Evolutionary conservation across 2,113 vertebrate species (phyloP), one percentile per base, ranked within the genome.

Genomic region (Cinclus cinclus): DNA sequence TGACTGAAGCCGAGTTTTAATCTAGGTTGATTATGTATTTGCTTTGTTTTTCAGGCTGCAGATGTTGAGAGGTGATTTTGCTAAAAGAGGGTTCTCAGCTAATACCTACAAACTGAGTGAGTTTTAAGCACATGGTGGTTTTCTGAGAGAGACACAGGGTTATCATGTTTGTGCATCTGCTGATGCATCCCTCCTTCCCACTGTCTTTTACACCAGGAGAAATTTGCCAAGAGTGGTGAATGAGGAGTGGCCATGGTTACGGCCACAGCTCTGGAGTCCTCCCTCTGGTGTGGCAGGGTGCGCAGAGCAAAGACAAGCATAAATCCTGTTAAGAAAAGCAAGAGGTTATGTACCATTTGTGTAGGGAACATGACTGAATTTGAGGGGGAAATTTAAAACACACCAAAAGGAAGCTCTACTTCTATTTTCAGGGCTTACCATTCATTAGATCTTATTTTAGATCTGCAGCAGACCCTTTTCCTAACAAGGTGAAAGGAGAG

Each of bases 281-380:
- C 91, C 93, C 65, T 90, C 83, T 65, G 67, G 94, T 14, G 5
- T 95, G 94, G 96, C 95, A 92, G 92, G 83, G 86, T 35, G 81
- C 39, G 52, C 14, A 87, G 94, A 93, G 91, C 11, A 8, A 82
- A 17, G 28, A 93, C 84, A 89, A 95, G 96, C 90, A 96, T 62
- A 98, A 97, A 98, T 97, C 96, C 95, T 95, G 68, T 97, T 96
- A 97, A 95, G 96, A 79, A 95, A 95, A 94, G 80, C 95, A 78
- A 17, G 44, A 96, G 92, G 90, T 94, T 96, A 74, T 55, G 56
- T 74, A 69, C 69, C 67, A n/a, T 63, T 94, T 94, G 73, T 93
- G 80, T 50, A 88, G 60, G 52, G 35, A 71, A 85, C 93, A 75
- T 31, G 93, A n/a, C 85, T 70, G 90, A 97, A 94, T 97, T 95